phyloP scores from a whole-genome alignment of 2,797 vertebrate genomes.

The Pelodytes ibericus region DNA sequence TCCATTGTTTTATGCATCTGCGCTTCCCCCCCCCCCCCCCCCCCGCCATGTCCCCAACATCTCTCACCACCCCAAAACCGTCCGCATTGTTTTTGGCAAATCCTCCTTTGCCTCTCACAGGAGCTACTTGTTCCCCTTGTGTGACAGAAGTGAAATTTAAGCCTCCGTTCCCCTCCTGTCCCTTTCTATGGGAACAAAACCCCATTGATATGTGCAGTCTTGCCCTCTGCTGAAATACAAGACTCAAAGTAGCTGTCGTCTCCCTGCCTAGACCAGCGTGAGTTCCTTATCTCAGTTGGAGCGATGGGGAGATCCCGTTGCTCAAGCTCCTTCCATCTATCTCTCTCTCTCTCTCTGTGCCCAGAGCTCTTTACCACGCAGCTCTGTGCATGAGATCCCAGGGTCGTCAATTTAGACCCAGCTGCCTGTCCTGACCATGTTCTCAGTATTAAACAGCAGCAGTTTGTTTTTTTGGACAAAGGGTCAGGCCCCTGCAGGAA shows the following conservation, averaged over 20 bases:
- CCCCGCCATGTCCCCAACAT: neutral
- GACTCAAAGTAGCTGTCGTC: slow-evolving; percentile 4
- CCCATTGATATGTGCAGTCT: slow-evolving; percentile 35
- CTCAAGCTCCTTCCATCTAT: neutral
- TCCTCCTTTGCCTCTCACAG: slow-evolving; percentile 52
- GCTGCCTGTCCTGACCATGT: slow-evolving; percentile 33
- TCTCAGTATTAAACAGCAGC: slow-evolving; percentile 44
- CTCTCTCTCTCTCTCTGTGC: neutral
- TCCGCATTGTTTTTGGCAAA: slow-evolving; percentile 67
- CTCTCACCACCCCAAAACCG: neutral
- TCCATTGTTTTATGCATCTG: slow-evolving; percentile 24
- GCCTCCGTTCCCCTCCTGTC: slow-evolving; percentile 52
- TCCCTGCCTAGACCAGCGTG: slow-evolving; percentile 5
- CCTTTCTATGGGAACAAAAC: slow-evolving; percentile 51
- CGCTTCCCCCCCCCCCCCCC: neutral
- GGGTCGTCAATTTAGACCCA: neutral
- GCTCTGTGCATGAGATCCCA: neutral
- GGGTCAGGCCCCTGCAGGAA: slow-evolving; percentile 11
- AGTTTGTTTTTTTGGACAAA: slow-evolving; percentile 24
- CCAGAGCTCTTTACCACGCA: neutral
- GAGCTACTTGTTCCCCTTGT: slow-evolving; percentile 55
- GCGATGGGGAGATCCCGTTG: neutral
- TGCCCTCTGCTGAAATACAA: neutral
- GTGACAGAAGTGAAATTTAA: slow-evolving; percentile 46
- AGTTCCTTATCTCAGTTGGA: slow-evolving; percentile 28